Percentiles rank a stretch among this genome's conserved stretches.
Conservation (phyloP, 2,888 invertebrate species). For the Eupelmus urozonus region DNA sequence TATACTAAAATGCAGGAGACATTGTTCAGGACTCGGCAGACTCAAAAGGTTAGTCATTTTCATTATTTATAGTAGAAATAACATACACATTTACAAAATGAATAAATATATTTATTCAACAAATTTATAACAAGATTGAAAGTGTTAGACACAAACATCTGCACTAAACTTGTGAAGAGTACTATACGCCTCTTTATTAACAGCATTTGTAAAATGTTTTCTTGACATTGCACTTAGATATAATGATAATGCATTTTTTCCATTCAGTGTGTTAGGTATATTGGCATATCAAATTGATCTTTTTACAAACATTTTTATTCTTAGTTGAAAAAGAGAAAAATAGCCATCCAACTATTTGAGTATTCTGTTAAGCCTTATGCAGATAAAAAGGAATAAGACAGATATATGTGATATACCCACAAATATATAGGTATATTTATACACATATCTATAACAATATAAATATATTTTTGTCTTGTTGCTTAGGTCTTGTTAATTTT, state of each 20-base stretch:
- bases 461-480: no score
- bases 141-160: constrained; percentile 34
- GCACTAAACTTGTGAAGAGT: constrained; percentile 25
- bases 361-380: background rate
- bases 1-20: constrained; percentile 66
- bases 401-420: no score
- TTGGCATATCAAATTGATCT: background rate
- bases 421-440: background rate
- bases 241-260: no score
- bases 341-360: constrained; percentile 33
- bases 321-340: constrained; percentile 19
- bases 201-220: no score
- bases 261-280: constrained; percentile 18
- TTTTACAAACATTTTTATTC: background rate
- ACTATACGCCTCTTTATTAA: constrained; percentile 30
- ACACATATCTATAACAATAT: no score
- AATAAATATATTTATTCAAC: constrained; percentile 71
- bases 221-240: no score
- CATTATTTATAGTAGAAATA: constrained; percentile 41
- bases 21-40: constrained; percentile 66
- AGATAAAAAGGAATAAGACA: no score
- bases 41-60: constrained; percentile 73
- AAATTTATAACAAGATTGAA: constrained; percentile 60
- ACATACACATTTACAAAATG: constrained; percentile 53
- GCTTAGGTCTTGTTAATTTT: no score